Percentiles rank a stretch among this genome's conserved stretches.
Conservation (phyloP, 2,888 invertebrate species). For the Tanypteryx hageni region DNA sequence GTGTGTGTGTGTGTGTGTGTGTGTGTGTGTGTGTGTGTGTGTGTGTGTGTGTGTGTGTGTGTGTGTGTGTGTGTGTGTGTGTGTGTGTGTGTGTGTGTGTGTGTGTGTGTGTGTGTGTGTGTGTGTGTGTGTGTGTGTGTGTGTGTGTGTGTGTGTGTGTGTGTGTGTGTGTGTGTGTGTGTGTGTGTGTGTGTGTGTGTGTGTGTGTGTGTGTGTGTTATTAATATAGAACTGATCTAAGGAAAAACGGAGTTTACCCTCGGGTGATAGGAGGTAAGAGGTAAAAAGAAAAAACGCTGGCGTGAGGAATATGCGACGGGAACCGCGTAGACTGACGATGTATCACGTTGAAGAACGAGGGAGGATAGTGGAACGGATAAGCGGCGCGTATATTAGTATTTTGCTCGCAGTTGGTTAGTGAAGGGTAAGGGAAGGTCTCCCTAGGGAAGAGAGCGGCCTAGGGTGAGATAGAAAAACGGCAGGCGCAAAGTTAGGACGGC, state of each 20-base stretch:
- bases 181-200: slow-evolving; percentile 48
- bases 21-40: slow-evolving; percentile 48
- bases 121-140: slow-evolving; percentile 48
- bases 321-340: too few relatives aligned
- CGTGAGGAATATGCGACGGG: too few relatives aligned
- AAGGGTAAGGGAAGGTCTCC: too few relatives aligned
- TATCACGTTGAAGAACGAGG: too few relatives aligned
- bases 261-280: too few relatives aligned
- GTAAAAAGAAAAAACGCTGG: too few relatives aligned
- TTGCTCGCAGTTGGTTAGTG: too few relatives aligned
- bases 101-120: slow-evolving; percentile 48
- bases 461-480: background rate
- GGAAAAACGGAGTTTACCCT: too few relatives aligned
- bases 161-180: slow-evolving; percentile 48
- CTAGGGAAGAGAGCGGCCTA: background rate
- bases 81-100: slow-evolving; percentile 48
- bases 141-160: slow-evolving; percentile 48
- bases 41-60: slow-evolving; percentile 48
- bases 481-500: background rate
- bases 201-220: slow-evolving; percentile 65
- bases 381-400: too few relatives aligned
- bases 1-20: slow-evolving; percentile 48
- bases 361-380: too few relatives aligned
- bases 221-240: too few relatives aligned
- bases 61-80: slow-evolving; percentile 48